Percentiles rank a stretch among this genome's conserved stretches.
These are phyloP conservation scores for Cerastis leucographa DNA, from an alignment of 2,888 invertebrate genomes.

Conservation along the genomic window DNA sequence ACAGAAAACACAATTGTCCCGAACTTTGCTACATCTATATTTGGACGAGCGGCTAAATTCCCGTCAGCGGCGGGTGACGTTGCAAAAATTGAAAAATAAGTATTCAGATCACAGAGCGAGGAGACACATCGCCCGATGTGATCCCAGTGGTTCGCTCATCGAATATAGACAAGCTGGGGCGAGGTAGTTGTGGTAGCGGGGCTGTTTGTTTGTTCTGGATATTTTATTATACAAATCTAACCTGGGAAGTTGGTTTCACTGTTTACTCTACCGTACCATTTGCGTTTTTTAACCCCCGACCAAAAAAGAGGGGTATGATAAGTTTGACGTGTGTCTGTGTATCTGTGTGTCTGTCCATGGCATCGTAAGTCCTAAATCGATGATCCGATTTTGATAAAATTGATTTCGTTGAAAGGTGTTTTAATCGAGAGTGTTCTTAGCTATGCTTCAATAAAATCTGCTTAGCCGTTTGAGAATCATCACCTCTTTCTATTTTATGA, in stretches of 20 bases:
- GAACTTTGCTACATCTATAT: constrained; percentile 59
- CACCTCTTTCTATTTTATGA: no score
- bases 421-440: no score
- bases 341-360: no score
- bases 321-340: no score
- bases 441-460: no score
- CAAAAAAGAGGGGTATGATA: no score
- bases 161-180: constrained; percentile 66
- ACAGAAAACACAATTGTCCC: constrained; percentile 64
- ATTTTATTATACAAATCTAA: not conserved
- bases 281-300: not conserved
- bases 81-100: constrained; percentile 84
- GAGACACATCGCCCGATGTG: constrained; percentile 70
- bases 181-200: constrained; percentile 41
- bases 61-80: constrained; percentile 67
- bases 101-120: constrained; percentile 77
- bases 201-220: no score
- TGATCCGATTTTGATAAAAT: no score
- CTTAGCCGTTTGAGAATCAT: no score
- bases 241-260: not conserved
- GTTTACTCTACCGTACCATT: not conserved
- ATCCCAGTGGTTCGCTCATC: constrained; percentile 66
- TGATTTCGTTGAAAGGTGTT: no score
- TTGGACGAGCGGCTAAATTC: constrained; percentile 70
- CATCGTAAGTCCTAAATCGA: no score